These are phyloP conservation scores for Danionella cerebrum DNA, from an alignment of 2,113 vertebrate genomes.

Conservation along the genomic window DNA sequence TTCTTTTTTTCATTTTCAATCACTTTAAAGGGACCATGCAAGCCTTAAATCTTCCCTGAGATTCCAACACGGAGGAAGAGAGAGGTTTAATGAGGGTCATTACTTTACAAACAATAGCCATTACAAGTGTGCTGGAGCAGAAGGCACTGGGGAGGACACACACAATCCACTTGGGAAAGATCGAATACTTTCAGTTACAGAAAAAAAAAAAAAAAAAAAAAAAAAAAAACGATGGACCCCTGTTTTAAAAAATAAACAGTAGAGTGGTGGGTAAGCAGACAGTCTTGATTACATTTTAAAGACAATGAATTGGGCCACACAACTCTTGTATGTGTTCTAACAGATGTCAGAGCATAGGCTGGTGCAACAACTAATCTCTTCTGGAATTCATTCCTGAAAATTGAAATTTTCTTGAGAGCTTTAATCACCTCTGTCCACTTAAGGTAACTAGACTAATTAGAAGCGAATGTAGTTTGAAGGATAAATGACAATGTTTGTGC, in stretches of 20 bases:
- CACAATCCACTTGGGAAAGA: neutral
- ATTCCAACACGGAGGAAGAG: constrained; percentile 47
- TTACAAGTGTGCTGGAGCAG: constrained; percentile 37
- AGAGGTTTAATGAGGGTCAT: constrained; percentile 61
- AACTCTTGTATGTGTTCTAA: constrained; percentile 42
- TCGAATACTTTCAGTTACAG: neutral
- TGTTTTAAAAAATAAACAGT: too few relatives aligned
- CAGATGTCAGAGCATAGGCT: constrained; percentile 35
- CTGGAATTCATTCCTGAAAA: constrained; percentile 59
- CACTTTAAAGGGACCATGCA: constrained; percentile 6
- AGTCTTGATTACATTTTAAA: too few relatives aligned
- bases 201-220: constrained; percentile 27
- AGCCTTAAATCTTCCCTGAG: constrained; percentile 50
- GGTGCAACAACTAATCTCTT: constrained; percentile 47
- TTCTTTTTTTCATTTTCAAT: neutral
- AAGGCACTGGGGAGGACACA: neutral
- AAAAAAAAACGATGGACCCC: too few relatives aligned
- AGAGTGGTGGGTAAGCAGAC: too few relatives aligned
- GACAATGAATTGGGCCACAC: too few relatives aligned
- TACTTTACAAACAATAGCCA: constrained; percentile 55
- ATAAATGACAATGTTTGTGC: neutral
- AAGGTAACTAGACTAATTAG: constrained; percentile 51
- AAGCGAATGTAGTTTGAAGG: too few relatives aligned
- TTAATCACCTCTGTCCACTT: constrained; percentile 37
- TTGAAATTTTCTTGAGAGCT: constrained; percentile 47